Conservation (phyloP, 2,888 invertebrate genomes). For the Cheilosia grossa region DNA sequence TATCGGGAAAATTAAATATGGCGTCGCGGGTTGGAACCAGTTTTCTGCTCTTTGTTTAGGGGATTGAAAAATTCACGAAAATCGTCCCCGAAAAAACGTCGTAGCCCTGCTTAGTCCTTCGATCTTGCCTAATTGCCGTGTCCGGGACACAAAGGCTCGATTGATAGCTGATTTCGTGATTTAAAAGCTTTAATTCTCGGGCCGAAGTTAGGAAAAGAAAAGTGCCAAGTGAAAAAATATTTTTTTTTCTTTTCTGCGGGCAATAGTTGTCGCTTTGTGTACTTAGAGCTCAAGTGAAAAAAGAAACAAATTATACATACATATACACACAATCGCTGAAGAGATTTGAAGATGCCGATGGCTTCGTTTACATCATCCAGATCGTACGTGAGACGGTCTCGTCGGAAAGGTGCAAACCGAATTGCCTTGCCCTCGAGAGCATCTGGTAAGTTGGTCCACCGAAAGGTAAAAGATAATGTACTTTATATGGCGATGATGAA, state of each 20-base stretch:
- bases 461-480: conserved; percentile 23
- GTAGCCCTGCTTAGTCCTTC: conserved; percentile 46
- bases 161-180: conserved; percentile 43
- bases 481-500: conserved; percentile 12
- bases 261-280: conserved; percentile 80
- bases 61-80: conserved; percentile 84
- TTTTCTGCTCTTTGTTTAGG: conserved; percentile 88
- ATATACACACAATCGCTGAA: conserved; percentile 66
- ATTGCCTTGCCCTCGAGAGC: conserved; percentile 84
- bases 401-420: conserved; percentile 95
- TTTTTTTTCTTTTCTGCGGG: conserved; percentile 75
- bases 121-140: conserved; percentile 50
- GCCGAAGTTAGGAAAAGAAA: conserved; percentile 35
- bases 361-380: conserved; percentile 96
- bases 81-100: conserved; percentile 66
- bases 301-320: conserved; percentile 51
- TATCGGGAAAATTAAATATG: conserved; percentile 87
- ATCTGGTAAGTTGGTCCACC: conserved; percentile 78
- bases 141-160: conserved; percentile 57
- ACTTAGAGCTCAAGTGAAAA: conserved; percentile 73
- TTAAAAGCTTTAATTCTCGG: conserved; percentile 43
- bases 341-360: conserved; percentile 88
- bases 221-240: conserved; percentile 62
- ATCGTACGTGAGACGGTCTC: conserved; percentile 95
- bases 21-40: conserved; percentile 88